Conservation (phyloP, 2,888 invertebrate species). For the Biston stratarius region DNA sequence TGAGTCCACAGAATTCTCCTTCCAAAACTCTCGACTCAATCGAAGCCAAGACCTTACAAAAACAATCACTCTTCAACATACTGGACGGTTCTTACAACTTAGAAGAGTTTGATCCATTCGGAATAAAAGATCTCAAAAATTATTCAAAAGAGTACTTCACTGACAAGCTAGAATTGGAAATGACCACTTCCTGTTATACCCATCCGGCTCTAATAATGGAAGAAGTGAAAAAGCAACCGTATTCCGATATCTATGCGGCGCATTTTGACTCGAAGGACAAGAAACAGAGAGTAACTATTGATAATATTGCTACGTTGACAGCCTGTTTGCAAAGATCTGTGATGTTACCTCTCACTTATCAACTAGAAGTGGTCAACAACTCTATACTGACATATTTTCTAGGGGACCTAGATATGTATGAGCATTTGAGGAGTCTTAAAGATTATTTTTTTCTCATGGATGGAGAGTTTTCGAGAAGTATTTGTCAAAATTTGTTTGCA, state of each 20-base stretch:
- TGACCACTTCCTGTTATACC: slow-evolving; percentile 66
- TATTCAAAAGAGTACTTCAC: slow-evolving; percentile 66
- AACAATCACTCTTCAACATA: slow-evolving; percentile 75
- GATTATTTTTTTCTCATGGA: slow-evolving; percentile 93
- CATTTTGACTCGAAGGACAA: slow-evolving; percentile 59
- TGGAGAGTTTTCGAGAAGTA: slow-evolving; percentile 91
- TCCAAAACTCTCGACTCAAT: slow-evolving; percentile 53
- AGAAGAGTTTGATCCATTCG: slow-evolving; percentile 78
- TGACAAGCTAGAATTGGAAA: slow-evolving; percentile 64
- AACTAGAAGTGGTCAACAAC: slow-evolving; percentile 90
- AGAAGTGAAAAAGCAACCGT: slow-evolving; percentile 77
- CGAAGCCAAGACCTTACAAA: slow-evolving; percentile 41
- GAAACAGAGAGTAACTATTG: slow-evolving; percentile 63
- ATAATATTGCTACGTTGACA: slow-evolving; percentile 81
- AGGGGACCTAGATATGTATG: slow-evolving; percentile 88
- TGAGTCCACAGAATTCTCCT: slow-evolving; percentile 62
- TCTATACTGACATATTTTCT: slow-evolving; percentile 90
- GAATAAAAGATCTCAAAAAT: slow-evolving; percentile 64
- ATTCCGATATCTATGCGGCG: slow-evolving; percentile 71
- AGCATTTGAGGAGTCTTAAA: slow-evolving; percentile 90
- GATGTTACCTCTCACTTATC: slow-evolving; percentile 89
- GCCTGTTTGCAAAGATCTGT: slow-evolving; percentile 89
- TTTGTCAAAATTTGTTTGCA: slow-evolving; percentile 90
- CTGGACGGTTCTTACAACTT: slow-evolving; percentile 81
- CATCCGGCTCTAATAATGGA: slow-evolving; percentile 75